Percentiles rank a stretch among this genome's conserved stretches.
Conservation (phyloP, 2,888 invertebrate genomes). For the Diarsia rubi region DNA sequence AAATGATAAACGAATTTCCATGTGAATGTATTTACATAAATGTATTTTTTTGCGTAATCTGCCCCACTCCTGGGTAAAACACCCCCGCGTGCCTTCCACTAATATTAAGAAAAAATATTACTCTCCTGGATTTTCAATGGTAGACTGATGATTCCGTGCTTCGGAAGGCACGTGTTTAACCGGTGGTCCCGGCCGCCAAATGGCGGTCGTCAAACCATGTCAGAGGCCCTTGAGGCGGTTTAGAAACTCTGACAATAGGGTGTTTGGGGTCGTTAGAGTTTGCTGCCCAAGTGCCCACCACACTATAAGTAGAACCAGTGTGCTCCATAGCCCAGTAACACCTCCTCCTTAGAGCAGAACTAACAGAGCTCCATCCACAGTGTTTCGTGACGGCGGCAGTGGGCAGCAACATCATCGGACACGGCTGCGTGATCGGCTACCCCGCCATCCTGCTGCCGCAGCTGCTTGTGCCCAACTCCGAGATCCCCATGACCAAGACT, state of each 20-base stretch:
- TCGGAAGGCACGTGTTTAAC: too few species aligned
- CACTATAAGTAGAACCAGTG: not conserved
- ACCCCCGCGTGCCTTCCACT: not conserved
- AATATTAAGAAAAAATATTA: not conserved
- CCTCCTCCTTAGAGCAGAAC: not conserved
- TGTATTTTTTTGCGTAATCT: too few species aligned
- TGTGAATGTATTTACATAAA: too few species aligned
- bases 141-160: too few species aligned
- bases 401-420: slow-evolving; percentile 79
- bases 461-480: slow-evolving; percentile 77
- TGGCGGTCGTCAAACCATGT: too few species aligned
- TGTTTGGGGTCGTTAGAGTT: too few species aligned
- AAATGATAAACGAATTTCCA: too few species aligned
- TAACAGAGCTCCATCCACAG: slow-evolving; percentile 63
- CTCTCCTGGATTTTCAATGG: not conserved
- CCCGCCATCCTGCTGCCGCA: slow-evolving; percentile 91
- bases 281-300: too few species aligned
- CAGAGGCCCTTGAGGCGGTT: too few species aligned
- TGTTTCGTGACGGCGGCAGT: slow-evolving; percentile 83
- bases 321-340: not conserved
- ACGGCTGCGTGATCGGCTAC: slow-evolving; percentile 87
- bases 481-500: slow-evolving; percentile 76
- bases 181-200: too few species aligned
- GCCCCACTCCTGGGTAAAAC: too few species aligned
- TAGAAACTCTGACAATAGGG: too few species aligned